Conservation (phyloP, 2,888 invertebrate genomes). For the Lochmaea capreae region DNA sequence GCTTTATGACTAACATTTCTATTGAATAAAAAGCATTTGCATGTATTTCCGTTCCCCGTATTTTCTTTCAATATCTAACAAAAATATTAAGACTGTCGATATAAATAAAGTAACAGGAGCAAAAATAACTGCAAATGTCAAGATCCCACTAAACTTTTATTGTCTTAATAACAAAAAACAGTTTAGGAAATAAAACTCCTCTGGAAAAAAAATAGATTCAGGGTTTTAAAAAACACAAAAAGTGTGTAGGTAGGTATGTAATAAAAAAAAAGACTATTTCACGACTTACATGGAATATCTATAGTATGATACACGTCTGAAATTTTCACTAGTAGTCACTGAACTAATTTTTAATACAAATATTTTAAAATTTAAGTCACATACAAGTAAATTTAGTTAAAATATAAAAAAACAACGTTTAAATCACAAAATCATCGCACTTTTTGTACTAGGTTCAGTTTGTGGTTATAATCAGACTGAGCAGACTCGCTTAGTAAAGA, state of each 20-base stretch:
- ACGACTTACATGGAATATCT: conserved; percentile 16
- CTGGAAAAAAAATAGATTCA: neutral
- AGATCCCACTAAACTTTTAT: conserved; percentile 24
- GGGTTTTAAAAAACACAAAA: neutral
- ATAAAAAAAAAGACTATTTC: neutral
- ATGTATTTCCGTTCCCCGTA: neutral
- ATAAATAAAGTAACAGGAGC: conserved; percentile 10
- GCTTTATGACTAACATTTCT: neutral
- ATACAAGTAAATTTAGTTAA: conserved; percentile 35
- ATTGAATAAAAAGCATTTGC: neutral
- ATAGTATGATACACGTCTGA: neutral
- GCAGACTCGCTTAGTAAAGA: conserved; percentile 59
- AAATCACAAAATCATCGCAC: conserved; percentile 58
- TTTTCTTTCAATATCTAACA: conserved; percentile 3
- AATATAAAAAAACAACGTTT: conserved; percentile 43
- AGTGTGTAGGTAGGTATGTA: neutral
- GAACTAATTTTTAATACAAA: neutral
- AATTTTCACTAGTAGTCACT: conserved; percentile 12
- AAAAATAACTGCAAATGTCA: conserved; percentile 48
- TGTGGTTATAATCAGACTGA: conserved; percentile 53
- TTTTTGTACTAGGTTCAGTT: conserved; percentile 55
- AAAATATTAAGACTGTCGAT: neutral
- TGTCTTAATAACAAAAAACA: conserved; percentile 4
- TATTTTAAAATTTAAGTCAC: conserved; percentile 27
- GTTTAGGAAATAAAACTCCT: neutral